Conservation (phyloP, 2,888 invertebrate genomes). For the Polymixis flavicincta region DNA sequence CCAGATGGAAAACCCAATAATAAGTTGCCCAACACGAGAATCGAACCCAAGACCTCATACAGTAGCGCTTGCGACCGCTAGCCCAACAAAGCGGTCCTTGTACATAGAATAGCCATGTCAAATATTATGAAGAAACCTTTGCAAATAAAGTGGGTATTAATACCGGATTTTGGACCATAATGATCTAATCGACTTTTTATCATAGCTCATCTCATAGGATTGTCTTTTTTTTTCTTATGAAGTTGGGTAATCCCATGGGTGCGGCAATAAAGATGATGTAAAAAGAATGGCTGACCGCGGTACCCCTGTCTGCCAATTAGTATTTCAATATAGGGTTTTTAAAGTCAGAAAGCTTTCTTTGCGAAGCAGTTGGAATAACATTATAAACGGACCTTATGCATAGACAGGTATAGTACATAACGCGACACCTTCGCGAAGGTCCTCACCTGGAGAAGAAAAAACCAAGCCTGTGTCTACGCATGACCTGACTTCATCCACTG, state of each 20-base stretch:
- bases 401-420: too few species aligned
- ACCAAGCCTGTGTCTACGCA: too few species aligned
- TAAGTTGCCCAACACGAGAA: background rate
- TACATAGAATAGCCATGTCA: background rate
- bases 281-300: background rate
- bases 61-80: background rate
- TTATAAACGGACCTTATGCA: too few species aligned
- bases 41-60: background rate
- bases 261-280: background rate
- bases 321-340: too few species aligned
- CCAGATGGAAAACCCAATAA: background rate
- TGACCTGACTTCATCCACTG: too few species aligned
- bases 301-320: too few species aligned
- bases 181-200: slow-evolving; percentile 44
- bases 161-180: slow-evolving; percentile 6
- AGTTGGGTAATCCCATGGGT: background rate
- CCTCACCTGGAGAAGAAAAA: too few species aligned
- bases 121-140: background rate
- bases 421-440: too few species aligned
- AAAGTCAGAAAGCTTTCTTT: too few species aligned
- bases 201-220: slow-evolving; percentile 3
- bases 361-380: too few species aligned
- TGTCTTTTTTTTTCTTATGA: slow-evolving; percentile 17
- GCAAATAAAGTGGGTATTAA: background rate
- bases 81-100: background rate